Conservation (phyloP, 2,113 vertebrate genomes). For the Chinchilla lanigera region DNA sequence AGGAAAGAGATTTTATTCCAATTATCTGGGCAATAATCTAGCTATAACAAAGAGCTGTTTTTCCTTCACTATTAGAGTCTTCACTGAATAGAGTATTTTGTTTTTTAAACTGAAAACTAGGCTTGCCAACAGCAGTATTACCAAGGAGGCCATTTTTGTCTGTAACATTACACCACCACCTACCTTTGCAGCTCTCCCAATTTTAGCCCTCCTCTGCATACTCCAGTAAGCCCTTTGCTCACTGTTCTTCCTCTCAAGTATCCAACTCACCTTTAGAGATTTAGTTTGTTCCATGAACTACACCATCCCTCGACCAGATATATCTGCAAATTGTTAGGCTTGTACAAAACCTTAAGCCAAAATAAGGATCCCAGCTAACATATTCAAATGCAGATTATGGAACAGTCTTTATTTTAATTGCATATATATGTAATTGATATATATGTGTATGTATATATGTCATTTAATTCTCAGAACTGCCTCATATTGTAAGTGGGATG, state of each 20-base stretch:
- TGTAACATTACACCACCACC: not conserved
- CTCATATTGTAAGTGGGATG: not conserved
- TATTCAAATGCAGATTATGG: not conserved
- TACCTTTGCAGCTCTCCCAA: not conserved
- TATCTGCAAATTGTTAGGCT: not conserved
- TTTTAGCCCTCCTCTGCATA: not conserved
- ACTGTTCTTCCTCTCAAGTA: not conserved
- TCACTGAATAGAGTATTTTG: not conserved
- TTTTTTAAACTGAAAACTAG: not conserved
- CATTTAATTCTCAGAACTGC: not conserved
- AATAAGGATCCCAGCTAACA: not conserved
- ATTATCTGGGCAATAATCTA: not conserved
- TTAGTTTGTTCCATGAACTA: not conserved
- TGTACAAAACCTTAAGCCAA: not conserved
- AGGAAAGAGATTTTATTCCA: not conserved
- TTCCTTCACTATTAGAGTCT: not conserved
- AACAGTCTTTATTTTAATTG: not conserved
- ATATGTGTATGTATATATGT: not conserved
- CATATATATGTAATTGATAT: not conserved
- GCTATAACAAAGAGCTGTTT: not conserved
- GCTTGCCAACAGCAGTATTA: not conserved
- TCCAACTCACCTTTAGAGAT: not conserved
- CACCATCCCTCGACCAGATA: not conserved
- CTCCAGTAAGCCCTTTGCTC: rapidly evolving
- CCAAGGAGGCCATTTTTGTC: not conserved